Percentiles rank a stretch among this genome's conserved stretches.
phyloP scores from a whole-genome alignment of 2,888 invertebrate species.

The Blera fallax region DNA sequence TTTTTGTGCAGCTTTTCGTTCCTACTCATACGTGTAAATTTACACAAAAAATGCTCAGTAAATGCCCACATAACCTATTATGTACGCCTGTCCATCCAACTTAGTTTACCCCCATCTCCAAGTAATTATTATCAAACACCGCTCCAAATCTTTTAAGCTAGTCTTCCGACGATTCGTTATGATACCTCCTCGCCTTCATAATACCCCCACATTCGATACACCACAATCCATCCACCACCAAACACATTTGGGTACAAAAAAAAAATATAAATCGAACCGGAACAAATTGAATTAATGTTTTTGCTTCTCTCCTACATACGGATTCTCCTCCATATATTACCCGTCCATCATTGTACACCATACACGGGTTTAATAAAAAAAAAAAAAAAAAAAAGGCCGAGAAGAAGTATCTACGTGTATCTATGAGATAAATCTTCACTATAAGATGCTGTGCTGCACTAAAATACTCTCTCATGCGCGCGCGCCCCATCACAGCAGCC shows the following conservation, averaged over 20 bases:
- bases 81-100: constrained; percentile 31
- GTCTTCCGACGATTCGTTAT: constrained; percentile 49
- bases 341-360: constrained; percentile 26
- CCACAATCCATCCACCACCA: constrained; percentile 28
- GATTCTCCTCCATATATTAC: constrained; percentile 19
- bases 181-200: constrained; percentile 25
- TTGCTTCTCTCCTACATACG: constrained; percentile 25
- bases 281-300: constrained; percentile 72
- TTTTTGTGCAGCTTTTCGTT: too few relatives aligned
- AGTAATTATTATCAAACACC: constrained; percentile 21
- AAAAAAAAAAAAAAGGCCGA: neutral
- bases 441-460: constrained; percentile 38
- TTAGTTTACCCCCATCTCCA: neutral
- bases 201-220: constrained; percentile 50
- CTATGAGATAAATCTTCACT: constrained; percentile 59
- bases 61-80: constrained; percentile 40
- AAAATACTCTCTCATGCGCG: constrained; percentile 58
- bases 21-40: neutral
- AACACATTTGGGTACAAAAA: neutral
- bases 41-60: neutral
- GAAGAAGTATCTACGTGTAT: constrained; percentile 20
- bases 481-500: constrained; percentile 42
- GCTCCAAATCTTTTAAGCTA: constrained; percentile 16
- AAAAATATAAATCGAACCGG: constrained; percentile 49
- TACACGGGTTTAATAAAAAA: neutral